Evolutionary conservation across 1,140 invertebrate genomes (phyloP), one percentile per base, ranked within the genome.

Genomic region (Drosophila rhopaloa): DNA sequence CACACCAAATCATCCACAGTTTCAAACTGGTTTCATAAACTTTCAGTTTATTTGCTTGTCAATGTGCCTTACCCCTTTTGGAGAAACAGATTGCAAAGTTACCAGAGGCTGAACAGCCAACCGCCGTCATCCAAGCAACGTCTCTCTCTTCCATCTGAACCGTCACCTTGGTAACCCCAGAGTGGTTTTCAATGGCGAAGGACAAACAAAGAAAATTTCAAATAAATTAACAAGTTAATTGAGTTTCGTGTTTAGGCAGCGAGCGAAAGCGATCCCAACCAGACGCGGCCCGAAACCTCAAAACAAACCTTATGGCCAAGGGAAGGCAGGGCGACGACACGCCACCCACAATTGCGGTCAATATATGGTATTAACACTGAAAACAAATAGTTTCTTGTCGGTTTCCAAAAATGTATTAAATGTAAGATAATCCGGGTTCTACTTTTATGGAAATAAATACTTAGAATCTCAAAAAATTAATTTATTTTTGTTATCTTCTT

Each of bases 171-270:
- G 62, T 60, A 43, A 71, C 47, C 58, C 10, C 51, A 13, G n/a
- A 62, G 48, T 59, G 74, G 32, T 71, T 78, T 65, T 63, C 55
- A 48, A 58, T 55, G 66, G 61, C 63, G 75, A 67, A 67, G 56
- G 71, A 65, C 63, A 68, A 81, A 81, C 82, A 88, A 82, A 82
- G 82, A 81, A 82, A 82, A 85, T 85, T 81, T 63, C 79, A 88
- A 85, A 85, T 85, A 85, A 88, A 85, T 85, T 85, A 88, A 88
- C 83, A 85, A 85, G 79, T 85, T 88, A 85, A 85, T 85, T 85
- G 82, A 88, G 79, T 85, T 85, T 85, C 61, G 70, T 86, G 82
- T 67, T 67, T 68, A 71, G 83, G 74, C 76, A 61, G 63, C 51
- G 55, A 54, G 19, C 38, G 38, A 40, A 63, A 54, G 9, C 37